Evolutionary conservation across 2,113 vertebrate species (phyloP).

Genomic region (Polyodon spathula): DNA sequence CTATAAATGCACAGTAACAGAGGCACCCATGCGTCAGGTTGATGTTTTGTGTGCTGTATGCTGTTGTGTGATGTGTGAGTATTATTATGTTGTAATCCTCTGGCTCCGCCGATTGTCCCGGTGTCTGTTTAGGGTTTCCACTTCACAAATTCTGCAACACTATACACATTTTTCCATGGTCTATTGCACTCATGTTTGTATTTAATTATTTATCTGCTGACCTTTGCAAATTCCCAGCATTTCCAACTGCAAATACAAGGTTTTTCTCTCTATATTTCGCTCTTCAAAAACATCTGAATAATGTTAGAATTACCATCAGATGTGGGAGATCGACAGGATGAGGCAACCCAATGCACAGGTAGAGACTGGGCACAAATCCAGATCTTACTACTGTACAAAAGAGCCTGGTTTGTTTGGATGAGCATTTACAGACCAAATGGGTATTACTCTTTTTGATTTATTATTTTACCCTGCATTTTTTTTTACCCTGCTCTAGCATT

Average conservation of each 20-base stretch:
- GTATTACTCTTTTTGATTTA: too few relatives aligned
- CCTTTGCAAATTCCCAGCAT: conserved; percentile 18
- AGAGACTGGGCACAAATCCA: too few relatives aligned
- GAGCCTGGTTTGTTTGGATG: too few relatives aligned
- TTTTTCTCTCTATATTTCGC: too few relatives aligned
- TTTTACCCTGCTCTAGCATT: too few relatives aligned
- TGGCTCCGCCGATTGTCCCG: conserved; percentile 17
- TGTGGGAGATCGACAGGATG: too few relatives aligned
- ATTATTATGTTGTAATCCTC: conserved; percentile 10
- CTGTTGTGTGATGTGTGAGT: not conserved
- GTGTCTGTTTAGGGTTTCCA: conserved; percentile 27
- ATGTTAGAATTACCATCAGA: too few relatives aligned
- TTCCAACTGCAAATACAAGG: not conserved
- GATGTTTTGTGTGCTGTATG: not conserved
- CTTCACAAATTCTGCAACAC: conserved; percentile 20
- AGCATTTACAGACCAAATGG: too few relatives aligned
- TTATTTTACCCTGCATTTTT: too few relatives aligned
- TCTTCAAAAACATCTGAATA: too few relatives aligned
- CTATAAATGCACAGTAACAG: not conserved
- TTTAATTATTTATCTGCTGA: conserved; percentile 19
- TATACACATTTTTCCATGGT: conserved; percentile 18
- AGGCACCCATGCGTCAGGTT: not conserved
- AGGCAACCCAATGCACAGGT: too few relatives aligned
- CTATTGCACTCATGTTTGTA: conserved; percentile 10
- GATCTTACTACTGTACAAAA: too few relatives aligned